Evolutionary conservation across 1,140 invertebrate species (phyloP).

Genomic region (Neodiprion fabricii): DNA sequence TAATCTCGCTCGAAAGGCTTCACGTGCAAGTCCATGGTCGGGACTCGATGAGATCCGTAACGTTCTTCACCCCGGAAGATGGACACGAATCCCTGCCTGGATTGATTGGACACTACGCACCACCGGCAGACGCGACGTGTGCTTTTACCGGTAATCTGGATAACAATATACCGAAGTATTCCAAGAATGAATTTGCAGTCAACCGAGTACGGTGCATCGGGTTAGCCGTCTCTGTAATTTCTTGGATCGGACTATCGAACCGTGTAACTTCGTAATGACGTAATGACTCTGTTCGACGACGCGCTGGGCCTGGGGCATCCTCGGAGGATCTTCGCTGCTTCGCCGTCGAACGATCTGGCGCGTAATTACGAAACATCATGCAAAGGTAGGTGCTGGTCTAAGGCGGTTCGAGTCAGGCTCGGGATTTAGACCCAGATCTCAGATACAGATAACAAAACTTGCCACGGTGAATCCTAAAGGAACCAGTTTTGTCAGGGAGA

Average conservation of each 20-base stretch:
- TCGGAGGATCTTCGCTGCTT: background rate
- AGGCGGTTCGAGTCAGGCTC: background rate
- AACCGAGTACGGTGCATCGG: background rate
- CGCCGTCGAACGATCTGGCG: background rate
- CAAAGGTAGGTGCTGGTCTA: background rate
- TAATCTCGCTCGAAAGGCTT: too few species aligned
- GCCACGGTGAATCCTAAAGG: background rate
- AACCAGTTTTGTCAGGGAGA: background rate
- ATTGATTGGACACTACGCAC: too few species aligned
- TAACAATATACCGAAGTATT: too few species aligned
- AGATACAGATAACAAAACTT: background rate
- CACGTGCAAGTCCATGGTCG: too few species aligned
- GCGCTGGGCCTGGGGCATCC: constrained; percentile 5
- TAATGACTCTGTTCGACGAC: constrained; percentile 33
- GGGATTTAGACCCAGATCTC: background rate
- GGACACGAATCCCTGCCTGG: too few species aligned
- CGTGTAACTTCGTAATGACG: constrained; percentile 43
- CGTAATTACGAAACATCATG: constrained; percentile 10
- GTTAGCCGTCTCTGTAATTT: constrained; percentile 33
- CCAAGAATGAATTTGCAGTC: too few species aligned
- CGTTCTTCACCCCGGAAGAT: too few species aligned
- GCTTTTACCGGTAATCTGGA: too few species aligned
- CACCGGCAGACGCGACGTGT: too few species aligned
- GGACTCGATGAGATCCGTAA: too few species aligned
- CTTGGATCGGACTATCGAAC: constrained; percentile 36